phyloP scores from a whole-genome alignment of 2,888 invertebrate species.

The Ganaspis brasiliensis region DNA sequence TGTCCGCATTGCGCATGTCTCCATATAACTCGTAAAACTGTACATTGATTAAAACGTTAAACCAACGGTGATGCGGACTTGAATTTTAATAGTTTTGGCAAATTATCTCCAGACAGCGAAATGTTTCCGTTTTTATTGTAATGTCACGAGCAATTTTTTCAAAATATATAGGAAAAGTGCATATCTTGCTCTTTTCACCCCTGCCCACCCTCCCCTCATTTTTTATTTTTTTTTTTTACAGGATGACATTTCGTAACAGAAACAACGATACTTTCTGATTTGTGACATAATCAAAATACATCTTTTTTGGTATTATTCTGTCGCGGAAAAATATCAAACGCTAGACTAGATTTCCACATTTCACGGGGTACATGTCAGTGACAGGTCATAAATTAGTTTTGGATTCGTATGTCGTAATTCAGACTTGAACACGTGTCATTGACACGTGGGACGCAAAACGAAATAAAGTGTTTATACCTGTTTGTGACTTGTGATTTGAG shows the following conservation, averaged over 20 bases:
- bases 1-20: constrained; percentile 22
- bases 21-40: constrained; percentile 37
- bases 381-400: constrained; percentile 66
- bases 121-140: neutral
- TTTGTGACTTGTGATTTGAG: constrained; percentile 30
- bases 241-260: neutral
- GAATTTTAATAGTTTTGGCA: constrained; percentile 37
- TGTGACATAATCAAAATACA: constrained; percentile 13
- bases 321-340: constrained; percentile 41
- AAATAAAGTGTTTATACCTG: constrained; percentile 48
- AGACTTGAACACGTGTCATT: constrained; percentile 63
- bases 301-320: constrained; percentile 22
- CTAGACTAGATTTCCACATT: constrained; percentile 35
- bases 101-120: constrained; percentile 41
- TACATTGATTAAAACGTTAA: constrained; percentile 43
- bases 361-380: constrained; percentile 55
- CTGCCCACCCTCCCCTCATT: no score
- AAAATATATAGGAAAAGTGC: neutral
- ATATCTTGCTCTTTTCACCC: no score
- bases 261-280: constrained; percentile 2
- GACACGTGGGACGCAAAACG: constrained; percentile 58
- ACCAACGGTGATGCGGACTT: constrained; percentile 18
- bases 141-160: neutral
- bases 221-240: neutral
- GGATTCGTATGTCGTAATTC: constrained; percentile 59